phyloP scores from a whole-genome alignment of 2,113 vertebrate genomes.

The Ptilonorhynchus violaceus region DNA sequence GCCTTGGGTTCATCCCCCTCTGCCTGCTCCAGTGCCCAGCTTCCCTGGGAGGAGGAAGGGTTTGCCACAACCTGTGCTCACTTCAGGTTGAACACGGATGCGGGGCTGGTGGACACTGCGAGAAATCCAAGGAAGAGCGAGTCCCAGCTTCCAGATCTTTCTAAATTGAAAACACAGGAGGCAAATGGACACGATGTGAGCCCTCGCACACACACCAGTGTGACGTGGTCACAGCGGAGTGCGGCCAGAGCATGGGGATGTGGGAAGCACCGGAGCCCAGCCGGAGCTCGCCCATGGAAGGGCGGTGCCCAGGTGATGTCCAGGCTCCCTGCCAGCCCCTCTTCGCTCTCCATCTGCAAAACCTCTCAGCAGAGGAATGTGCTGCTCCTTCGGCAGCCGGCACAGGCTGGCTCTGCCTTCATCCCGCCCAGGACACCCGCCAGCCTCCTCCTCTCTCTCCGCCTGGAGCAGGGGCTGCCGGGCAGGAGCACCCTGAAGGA shows the following conservation, averaged over 20 bases:
- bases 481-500: neutral
- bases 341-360: neutral
- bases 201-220: rapidly evolving
- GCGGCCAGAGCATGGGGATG: rapidly evolving
- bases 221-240: rapidly evolving
- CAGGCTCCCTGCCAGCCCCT: neutral
- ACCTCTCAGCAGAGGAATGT: neutral
- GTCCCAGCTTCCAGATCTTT: neutral
- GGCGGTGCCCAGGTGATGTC: neutral
- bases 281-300: rapidly evolving
- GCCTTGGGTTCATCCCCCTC: neutral
- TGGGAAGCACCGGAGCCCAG: neutral
- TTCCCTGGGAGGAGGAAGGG: neutral
- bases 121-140: neutral
- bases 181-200: rapidly evolving
- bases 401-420: neutral
- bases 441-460: neutral
- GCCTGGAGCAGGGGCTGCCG: rapidly evolving
- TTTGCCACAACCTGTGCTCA: neutral
- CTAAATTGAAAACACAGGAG: neutral
- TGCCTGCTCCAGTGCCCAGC: rapidly evolving
- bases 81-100: rapidly evolving
- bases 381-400: neutral
- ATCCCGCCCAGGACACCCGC: neutral
- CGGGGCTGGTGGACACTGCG: rapidly evolving